Evolutionary conservation across 2,113 vertebrate species (phyloP).

Genomic region (Promerops cafer): DNA sequence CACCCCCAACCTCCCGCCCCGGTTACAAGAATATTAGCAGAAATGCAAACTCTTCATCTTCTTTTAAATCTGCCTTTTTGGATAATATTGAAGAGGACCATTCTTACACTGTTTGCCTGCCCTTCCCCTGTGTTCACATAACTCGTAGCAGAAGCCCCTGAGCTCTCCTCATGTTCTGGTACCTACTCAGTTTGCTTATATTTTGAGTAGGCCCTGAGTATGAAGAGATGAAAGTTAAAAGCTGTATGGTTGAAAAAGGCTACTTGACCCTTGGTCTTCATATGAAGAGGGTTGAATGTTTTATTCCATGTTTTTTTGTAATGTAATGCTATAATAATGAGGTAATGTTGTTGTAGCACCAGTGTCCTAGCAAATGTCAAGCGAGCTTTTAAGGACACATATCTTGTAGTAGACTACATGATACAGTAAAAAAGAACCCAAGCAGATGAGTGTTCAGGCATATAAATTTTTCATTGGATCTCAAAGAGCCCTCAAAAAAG

Average conservation of each 20-base stretch:
- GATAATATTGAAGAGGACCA: neutral
- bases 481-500: neutral
- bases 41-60: neutral
- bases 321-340: conserved; percentile 16
- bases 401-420: neutral
- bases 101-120: neutral
- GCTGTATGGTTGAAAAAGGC: neutral
- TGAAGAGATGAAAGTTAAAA: neutral
- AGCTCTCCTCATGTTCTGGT: neutral
- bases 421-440: neutral
- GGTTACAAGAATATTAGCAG: neutral
- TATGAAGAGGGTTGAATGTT: neutral
- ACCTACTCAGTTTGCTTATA: neutral
- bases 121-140: neutral
- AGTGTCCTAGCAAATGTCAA: neutral
- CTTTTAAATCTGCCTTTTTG: neutral
- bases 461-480: neutral
- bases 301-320: neutral
- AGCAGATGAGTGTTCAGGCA: neutral
- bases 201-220: neutral
- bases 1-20: rapidly evolving
- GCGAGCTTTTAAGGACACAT: neutral
- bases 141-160: neutral
- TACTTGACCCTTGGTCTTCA: neutral
- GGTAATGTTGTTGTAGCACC: conserved; percentile 32